Evolutionary conservation across 1,140 invertebrate genomes (phyloP).

Genomic region (Ostrea edulis): DNA sequence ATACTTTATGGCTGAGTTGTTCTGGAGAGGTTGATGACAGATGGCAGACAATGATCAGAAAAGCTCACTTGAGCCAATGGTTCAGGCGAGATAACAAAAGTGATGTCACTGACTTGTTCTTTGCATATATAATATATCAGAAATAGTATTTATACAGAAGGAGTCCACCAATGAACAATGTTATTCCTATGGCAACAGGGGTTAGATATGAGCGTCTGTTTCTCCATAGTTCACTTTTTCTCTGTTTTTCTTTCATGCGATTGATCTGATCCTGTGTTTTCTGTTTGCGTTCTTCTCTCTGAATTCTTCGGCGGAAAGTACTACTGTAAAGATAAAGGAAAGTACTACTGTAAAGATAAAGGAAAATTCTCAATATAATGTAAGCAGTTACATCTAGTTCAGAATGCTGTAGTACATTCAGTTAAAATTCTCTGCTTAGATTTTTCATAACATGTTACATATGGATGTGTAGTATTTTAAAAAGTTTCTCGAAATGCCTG

Average conservation of each 20-base stretch:
- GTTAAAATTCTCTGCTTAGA: too few species aligned
- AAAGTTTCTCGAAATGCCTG: too few species aligned
- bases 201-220: constrained; percentile 61
- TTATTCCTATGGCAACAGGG: constrained; percentile 61
- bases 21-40: too few species aligned
- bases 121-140: background rate
- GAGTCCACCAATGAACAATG: constrained; percentile 63
- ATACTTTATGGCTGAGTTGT: too few species aligned
- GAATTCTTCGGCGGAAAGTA: constrained; percentile 69
- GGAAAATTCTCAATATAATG: background rate
- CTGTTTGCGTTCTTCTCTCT: constrained; percentile 75
- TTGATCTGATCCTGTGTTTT: constrained; percentile 75
- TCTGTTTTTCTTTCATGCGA: constrained; percentile 77
- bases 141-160: constrained; percentile 65
- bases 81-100: background rate
- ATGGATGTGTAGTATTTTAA: too few species aligned
- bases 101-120: background rate
- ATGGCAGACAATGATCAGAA: too few species aligned
- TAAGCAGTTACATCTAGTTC: background rate
- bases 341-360: background rate
- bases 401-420: too few species aligned
- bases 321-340: background rate
- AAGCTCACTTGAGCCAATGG: too few species aligned
- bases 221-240: constrained; percentile 71
- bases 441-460: too few species aligned